phyloP scores from a whole-genome alignment of 1,140 invertebrate species.

The Calephelis nemesis region DNA sequence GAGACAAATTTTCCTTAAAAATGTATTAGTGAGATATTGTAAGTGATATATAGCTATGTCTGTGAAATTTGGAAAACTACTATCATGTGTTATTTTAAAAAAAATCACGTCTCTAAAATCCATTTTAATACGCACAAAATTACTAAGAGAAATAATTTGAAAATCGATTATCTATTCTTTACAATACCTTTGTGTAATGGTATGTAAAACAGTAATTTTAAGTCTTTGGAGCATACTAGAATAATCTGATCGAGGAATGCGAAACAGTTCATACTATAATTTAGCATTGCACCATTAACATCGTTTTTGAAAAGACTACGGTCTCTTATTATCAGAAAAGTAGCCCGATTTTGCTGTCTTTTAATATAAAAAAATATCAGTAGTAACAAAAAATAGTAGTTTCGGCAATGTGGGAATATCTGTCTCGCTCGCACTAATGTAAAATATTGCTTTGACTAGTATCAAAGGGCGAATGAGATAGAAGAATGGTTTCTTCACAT shows the following conservation, averaged over 20 bases:
- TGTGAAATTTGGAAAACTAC: neutral
- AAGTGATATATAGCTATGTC: neutral
- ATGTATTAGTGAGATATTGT: no score
- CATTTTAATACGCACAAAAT: conserved; percentile 5
- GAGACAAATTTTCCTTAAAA: no score
- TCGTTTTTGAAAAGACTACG: no score
- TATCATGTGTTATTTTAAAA: neutral
- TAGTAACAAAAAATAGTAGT: no score
- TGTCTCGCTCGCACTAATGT: no score
- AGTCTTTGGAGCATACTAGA: neutral
- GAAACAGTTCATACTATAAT: neutral
- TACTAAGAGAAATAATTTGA: neutral
- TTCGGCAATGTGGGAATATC: no score
- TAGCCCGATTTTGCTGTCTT: no score
- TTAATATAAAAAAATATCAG: no score
- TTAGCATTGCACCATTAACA: neutral
- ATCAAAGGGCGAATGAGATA: no score
- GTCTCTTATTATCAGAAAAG: no score
- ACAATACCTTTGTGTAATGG: neutral
- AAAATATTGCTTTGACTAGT: no score
- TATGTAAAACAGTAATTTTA: neutral
- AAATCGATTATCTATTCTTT: conserved; percentile 8
- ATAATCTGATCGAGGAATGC: neutral
- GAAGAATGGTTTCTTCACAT: no score
- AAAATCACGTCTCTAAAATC: neutral